These are phyloP conservation scores for Galagoides demidoff DNA, from an alignment of 2,797 vertebrate genomes.

Conservation along the genomic window DNA sequence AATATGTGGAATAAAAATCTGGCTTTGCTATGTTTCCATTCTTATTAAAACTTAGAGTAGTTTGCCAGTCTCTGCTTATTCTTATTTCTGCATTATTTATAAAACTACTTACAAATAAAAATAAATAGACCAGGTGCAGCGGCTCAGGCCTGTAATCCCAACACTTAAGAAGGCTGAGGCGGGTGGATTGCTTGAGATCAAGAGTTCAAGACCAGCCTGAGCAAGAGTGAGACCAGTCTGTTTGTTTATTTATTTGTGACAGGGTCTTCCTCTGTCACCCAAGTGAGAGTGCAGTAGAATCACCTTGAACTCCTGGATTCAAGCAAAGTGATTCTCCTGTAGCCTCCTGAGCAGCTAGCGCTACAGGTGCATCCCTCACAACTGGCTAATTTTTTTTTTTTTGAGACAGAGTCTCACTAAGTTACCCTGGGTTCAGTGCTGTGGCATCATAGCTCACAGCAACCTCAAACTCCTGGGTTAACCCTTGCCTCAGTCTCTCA, in stretches of 20 bases:
- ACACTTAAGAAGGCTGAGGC: too few relatives aligned
- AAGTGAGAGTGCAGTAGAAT: not conserved
- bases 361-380: not conserved
- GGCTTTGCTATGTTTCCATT: not conserved
- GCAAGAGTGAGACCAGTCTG: too few relatives aligned
- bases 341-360: not conserved
- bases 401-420: not conserved
- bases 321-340: not conserved
- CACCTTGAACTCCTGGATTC: not conserved
- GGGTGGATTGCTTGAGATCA: too few relatives aligned
- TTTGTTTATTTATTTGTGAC: not conserved
- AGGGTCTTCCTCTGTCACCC: not conserved
- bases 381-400: not conserved
- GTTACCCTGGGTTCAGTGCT: too few relatives aligned
- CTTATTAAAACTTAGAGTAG: not conserved
- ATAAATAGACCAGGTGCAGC: not conserved
- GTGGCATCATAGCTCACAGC: too few relatives aligned
- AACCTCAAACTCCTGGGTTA: too few relatives aligned
- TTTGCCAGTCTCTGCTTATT: not conserved
- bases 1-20: not conserved
- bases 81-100: not conserved
- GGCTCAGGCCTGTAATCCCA: too few relatives aligned
- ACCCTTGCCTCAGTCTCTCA: too few relatives aligned
- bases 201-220: too few relatives aligned
- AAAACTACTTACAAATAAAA: conserved; percentile 39